phyloP scores from a whole-genome alignment of 2,113 vertebrate genomes.

The Antechinus stuartii region DNA sequence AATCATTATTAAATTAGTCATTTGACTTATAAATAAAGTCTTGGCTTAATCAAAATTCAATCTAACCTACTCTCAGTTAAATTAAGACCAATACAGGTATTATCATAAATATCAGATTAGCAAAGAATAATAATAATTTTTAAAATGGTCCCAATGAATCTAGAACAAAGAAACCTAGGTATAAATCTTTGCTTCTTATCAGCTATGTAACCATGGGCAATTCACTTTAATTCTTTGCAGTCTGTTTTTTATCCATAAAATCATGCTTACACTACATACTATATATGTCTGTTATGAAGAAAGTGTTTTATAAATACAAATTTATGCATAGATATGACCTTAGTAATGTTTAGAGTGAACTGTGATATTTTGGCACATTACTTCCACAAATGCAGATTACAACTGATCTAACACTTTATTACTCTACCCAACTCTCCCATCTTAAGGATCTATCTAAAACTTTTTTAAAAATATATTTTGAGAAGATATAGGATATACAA shows the following conservation, averaged over 20 bases:
- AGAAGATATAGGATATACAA: background rate
- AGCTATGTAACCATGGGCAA: background rate
- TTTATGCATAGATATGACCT: background rate
- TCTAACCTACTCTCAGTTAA: background rate
- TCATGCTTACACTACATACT: background rate
- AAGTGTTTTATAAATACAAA: background rate
- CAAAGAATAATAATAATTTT: background rate
- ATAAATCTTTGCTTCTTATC: background rate
- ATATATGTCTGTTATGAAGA: background rate
- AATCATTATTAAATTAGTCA: background rate
- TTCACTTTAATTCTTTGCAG: background rate
- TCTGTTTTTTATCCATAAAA: background rate
- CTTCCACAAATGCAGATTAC: background rate
- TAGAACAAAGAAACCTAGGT: background rate
- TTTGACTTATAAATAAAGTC: background rate
- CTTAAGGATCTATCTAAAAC: background rate
- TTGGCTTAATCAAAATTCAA: background rate
- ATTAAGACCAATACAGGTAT: background rate
- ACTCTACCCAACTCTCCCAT: background rate
- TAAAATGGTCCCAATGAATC: background rate
- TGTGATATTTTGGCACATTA: background rate
- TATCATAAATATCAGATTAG: background rate
- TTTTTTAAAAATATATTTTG: background rate
- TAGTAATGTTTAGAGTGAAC: background rate
- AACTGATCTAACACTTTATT: background rate